Conservation (phyloP, 2,888 invertebrate species). For the Autographa gamma region DNA sequence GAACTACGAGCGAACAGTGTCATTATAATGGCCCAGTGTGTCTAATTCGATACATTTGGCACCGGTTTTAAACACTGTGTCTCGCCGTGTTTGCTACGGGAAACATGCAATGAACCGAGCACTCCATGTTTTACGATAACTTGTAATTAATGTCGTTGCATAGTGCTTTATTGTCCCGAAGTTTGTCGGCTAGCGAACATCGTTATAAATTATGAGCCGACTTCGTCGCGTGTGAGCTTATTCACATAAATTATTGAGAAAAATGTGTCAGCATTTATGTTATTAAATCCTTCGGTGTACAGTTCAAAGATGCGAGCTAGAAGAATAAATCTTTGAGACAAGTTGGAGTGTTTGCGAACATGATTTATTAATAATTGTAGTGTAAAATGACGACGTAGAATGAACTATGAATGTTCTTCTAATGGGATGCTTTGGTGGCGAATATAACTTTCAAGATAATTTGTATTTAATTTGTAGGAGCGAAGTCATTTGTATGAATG, state of each 20-base stretch:
- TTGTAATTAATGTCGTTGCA: constrained; percentile 81
- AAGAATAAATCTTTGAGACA: constrained; percentile 58
- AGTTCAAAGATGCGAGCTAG: constrained; percentile 57
- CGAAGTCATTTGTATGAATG: constrained; percentile 22
- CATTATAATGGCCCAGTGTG: constrained; percentile 35
- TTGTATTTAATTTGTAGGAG: constrained; percentile 37
- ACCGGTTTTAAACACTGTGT: constrained; percentile 52
- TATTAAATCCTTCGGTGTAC: constrained; percentile 62
- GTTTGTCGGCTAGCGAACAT: constrained; percentile 66
- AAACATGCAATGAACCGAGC: constrained; percentile 61
- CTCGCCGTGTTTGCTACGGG: constrained; percentile 61
- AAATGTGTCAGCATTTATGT: constrained; percentile 70
- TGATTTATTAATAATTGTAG: constrained; percentile 57
- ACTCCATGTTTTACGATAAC: constrained; percentile 78
- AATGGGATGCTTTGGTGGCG: constrained; percentile 42
- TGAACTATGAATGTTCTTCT: constrained; percentile 39
- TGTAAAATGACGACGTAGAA: constrained; percentile 43
- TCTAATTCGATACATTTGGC: constrained; percentile 49
- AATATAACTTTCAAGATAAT: constrained; percentile 40
- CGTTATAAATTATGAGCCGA: constrained; percentile 71
- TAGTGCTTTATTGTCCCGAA: constrained; percentile 78
- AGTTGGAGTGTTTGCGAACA: constrained; percentile 53
- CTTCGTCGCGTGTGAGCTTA: constrained; percentile 69
- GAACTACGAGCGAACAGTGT: constrained; percentile 22
- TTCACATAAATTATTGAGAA: constrained; percentile 71